A percentile compares a stretch with the other conserved stretches of the same genome.
phyloP scores from a whole-genome alignment of 1,140 invertebrate genomes.

The Aphidius ervi region DNA sequence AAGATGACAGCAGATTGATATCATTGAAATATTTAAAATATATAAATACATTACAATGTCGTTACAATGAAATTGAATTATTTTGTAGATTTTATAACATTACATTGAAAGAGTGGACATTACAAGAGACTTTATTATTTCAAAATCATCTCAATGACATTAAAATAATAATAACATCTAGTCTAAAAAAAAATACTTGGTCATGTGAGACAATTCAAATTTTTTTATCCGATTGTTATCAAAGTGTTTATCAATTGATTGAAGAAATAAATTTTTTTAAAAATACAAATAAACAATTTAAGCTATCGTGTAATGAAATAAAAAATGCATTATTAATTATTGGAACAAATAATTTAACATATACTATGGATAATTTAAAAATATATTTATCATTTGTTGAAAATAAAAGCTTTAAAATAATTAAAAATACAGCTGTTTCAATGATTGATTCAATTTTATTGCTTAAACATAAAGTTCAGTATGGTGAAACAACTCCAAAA shows the following conservation, averaged over 20 bases:
- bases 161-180: conserved; percentile 12
- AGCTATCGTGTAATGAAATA: conserved; percentile 13
- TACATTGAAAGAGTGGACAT: conserved; percentile 1
- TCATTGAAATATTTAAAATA: conserved; percentile 17
- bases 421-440: neutral
- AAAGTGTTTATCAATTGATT: conserved; percentile 11
- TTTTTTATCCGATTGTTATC: conserved; percentile 15
- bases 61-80: conserved; percentile 17
- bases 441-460: neutral
- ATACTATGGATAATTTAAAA: conserved; percentile 14
- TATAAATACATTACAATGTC: conserved; percentile 15
- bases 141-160: conserved; percentile 19
- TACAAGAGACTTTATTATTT: conserved; percentile 19
- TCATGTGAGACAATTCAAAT: conserved; percentile 2
- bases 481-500: conserved; percentile 4
- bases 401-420: conserved; percentile 1
- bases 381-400: conserved; percentile 4
- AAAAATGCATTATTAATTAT: conserved; percentile 7
- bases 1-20: no score
- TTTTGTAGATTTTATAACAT: conserved; percentile 23
- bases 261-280: conserved; percentile 15
- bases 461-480: conserved; percentile 1
- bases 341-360: conserved; percentile 3
- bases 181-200: conserved; percentile 16
- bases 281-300: conserved; percentile 9